Conservation (phyloP, 2,113 vertebrate species). For the Hepsetus odoe region DNA sequence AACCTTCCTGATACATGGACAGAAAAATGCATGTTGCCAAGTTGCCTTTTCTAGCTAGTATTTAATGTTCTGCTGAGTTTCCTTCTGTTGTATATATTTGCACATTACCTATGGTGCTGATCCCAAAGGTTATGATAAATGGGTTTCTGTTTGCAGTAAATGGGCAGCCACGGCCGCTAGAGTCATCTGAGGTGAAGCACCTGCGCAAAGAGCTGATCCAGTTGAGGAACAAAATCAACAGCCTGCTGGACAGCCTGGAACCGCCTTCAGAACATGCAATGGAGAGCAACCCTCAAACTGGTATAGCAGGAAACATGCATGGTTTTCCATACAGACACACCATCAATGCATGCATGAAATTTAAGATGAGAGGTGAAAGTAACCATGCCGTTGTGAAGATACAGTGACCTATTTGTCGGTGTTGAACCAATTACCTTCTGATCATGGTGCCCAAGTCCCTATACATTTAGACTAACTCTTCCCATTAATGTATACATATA, state of each 20-base stretch:
- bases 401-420: too few species aligned
- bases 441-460: too few species aligned
- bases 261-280: conserved; percentile 88
- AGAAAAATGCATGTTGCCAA: not conserved
- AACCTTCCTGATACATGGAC: conserved; percentile 4
- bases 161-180: conserved; percentile 93
- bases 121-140: not conserved
- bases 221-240: conserved; percentile 97
- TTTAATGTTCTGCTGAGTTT: not conserved
- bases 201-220: conserved; percentile 95
- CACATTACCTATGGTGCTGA: not conserved
- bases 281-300: conserved; percentile 82
- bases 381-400: too few species aligned
- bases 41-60: not conserved
- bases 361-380: not conserved
- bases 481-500: too few species aligned
- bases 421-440: too few species aligned
- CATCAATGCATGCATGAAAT: not conserved
- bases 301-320: conserved; percentile 62
- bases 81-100: not conserved
- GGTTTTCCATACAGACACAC: not conserved
- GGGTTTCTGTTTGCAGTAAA: conserved; percentile 82
- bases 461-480: too few species aligned
- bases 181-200: conserved; percentile 97
- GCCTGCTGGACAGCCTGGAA: conserved; percentile 91